These are phyloP conservation scores for Falco peregrinus DNA, from an alignment of 2,797 vertebrate species.

Conservation along the genomic window DNA sequence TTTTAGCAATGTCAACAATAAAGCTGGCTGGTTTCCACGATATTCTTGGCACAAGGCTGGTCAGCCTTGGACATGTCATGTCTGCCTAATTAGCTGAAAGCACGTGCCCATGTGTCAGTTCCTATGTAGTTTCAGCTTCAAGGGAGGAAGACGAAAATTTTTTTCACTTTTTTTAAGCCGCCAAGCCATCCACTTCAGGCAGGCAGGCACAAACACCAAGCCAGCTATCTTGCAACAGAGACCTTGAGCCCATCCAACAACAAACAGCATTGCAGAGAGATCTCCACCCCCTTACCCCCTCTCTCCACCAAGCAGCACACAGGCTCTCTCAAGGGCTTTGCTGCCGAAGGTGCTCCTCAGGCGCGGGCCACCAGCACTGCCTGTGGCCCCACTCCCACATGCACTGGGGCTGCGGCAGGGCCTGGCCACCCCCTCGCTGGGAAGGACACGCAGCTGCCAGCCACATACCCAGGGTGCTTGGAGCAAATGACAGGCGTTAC, in stretches of 20 bases:
- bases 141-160: neutral
- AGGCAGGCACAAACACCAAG: neutral
- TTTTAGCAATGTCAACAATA: slow-evolving; percentile 62
- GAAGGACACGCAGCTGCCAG: neutral
- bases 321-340: neutral
- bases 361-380: accelerated
- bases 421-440: neutral
- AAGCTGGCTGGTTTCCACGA: slow-evolving; percentile 45
- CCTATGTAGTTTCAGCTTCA: neutral
- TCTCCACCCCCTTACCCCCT: slow-evolving; percentile 4
- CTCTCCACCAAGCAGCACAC: neutral
- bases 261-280: slow-evolving; percentile 5
- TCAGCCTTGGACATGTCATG: slow-evolving; percentile 42
- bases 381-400: accelerated
- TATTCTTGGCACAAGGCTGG: slow-evolving; percentile 44
- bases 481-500: neutral
- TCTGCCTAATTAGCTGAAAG: slow-evolving; percentile 55
- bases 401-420: neutral
- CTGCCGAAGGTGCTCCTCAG: neutral
- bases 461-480: too few relatives aligned
- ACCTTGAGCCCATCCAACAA: neutral
- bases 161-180: neutral
- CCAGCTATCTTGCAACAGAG: neutral
- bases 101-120: neutral
- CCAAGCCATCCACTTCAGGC: neutral